Conservation (phyloP, 2,888 invertebrate species). For the Frankliniella fusca region DNA sequence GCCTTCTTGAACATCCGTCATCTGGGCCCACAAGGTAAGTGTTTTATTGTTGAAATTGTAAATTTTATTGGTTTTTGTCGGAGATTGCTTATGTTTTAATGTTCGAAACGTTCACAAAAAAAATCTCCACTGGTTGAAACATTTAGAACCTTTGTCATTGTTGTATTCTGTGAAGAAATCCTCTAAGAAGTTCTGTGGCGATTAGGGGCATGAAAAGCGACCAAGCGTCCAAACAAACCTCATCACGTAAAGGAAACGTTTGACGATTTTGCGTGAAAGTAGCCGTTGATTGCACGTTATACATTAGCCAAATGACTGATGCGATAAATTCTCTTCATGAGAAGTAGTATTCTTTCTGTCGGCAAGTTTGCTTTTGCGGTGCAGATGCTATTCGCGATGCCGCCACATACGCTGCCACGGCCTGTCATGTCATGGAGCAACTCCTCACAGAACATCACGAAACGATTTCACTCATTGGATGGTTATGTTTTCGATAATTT, state of each 20-base stretch:
- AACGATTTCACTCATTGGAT: neutral
- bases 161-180: constrained; percentile 7
- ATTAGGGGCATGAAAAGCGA: neutral
- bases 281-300: neutral
- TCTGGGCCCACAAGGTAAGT: constrained; percentile 15
- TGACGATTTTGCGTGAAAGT: constrained; percentile 5
- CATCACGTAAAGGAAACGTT: neutral
- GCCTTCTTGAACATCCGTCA: constrained; percentile 13
- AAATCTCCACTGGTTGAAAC: neutral
- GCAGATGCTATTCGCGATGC: constrained; percentile 6
- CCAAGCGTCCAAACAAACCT: constrained; percentile 26
- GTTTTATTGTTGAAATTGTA: constrained; percentile 13
- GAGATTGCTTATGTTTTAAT: neutral
- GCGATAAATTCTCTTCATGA: neutral
- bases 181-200: neutral
- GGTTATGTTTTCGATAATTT: neutral
- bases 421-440: constrained; percentile 6
- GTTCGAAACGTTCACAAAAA: neutral
- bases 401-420: constrained; percentile 9
- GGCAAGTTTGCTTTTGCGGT: neutral
- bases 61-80: neutral
- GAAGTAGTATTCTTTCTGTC: neutral
- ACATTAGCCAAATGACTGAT: neutral
- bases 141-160: neutral
- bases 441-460: neutral